Evolutionary conservation across 2,888 invertebrate genomes (phyloP).

Genomic region (Phortica magna): DNA sequence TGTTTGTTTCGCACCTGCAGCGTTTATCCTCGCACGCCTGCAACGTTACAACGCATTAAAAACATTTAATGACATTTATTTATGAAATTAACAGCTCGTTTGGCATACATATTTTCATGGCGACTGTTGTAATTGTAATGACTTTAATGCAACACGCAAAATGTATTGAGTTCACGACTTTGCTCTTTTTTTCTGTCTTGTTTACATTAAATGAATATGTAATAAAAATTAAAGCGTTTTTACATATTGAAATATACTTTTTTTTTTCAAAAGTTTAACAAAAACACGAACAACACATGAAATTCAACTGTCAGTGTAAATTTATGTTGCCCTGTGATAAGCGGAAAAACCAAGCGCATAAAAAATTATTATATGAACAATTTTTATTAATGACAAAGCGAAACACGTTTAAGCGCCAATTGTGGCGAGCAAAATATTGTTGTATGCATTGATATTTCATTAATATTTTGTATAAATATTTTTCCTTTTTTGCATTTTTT

Average conservation of each 20-base stretch:
- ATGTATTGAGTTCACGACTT: not conserved
- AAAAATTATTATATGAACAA: not conserved
- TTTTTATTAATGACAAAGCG: conserved; percentile 7
- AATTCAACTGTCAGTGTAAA: not conserved
- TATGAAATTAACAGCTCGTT: conserved; percentile 7
- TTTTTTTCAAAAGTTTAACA: too few relatives aligned
- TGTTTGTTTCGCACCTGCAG: conserved; percentile 12
- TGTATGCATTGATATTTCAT: not conserved
- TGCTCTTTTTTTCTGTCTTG: not conserved
- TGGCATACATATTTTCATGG: conserved; percentile 2
- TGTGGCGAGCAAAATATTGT: conserved; percentile 2
- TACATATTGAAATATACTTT: not conserved
- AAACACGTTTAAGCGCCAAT: conserved; percentile 3
- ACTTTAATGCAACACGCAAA: not conserved
- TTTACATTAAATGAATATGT: not conserved
- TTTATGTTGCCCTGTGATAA: not conserved
- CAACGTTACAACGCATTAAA: not conserved
- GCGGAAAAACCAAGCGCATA: not conserved
- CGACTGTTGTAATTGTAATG: not conserved
- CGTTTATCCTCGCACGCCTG: not conserved
- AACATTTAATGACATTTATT: not conserved
- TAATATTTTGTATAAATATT: not conserved
- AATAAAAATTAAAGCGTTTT: not conserved
- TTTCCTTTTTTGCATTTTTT: not conserved
- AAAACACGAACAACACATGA: not conserved